phyloP scores from a whole-genome alignment of 2,797 vertebrate species.

The Melopsittacus undulatus region DNA sequence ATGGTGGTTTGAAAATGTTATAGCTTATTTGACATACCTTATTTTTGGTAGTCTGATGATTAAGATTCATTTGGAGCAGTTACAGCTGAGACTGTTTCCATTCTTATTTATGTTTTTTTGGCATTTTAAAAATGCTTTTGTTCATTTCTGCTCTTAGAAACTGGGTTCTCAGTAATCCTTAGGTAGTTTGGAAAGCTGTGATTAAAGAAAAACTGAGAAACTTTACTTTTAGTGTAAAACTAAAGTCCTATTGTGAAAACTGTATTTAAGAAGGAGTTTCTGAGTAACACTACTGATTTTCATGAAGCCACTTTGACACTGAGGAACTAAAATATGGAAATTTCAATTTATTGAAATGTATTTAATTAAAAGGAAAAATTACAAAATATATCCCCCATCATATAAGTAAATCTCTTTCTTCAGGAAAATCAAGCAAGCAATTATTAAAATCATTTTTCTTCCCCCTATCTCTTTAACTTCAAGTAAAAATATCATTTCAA shows the following conservation, averaged over 20 bases:
- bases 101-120: background rate
- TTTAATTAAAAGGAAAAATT: background rate
- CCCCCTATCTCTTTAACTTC: background rate
- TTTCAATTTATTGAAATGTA: background rate
- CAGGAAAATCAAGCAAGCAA: background rate
- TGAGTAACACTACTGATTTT: background rate
- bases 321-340: background rate
- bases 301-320: background rate
- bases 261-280: background rate
- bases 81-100: background rate
- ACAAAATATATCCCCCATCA: background rate
- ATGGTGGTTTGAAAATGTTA: background rate
- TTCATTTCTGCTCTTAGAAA: background rate
- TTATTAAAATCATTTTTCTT: background rate
- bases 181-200: background rate
- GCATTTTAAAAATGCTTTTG: background rate
- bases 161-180: background rate
- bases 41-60: background rate
- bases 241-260: background rate
- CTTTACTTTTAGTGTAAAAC: background rate
- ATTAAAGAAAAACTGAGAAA: background rate
- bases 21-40: background rate
- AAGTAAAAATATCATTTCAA: background rate
- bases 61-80: background rate
- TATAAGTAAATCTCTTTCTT: background rate